phyloP scores from a whole-genome alignment of 2,113 vertebrate genomes.

The Phalacrocorax aristotelis region DNA sequence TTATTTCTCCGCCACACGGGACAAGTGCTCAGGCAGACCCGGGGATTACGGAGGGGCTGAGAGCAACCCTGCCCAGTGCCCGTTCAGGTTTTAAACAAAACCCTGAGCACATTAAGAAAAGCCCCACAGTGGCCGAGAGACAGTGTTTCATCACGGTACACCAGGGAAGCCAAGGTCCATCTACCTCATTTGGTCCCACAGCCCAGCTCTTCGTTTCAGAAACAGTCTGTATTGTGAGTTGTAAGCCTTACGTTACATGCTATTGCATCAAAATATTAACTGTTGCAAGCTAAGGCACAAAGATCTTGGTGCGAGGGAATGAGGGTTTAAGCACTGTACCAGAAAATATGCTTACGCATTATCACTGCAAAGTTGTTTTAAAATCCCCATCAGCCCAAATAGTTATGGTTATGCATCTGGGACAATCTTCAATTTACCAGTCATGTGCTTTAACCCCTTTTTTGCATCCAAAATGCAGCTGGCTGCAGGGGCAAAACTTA shows the following conservation, averaged over 20 bases:
- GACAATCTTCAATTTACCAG: background rate
- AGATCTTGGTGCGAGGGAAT: background rate
- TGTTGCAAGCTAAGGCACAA: background rate
- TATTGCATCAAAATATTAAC: background rate
- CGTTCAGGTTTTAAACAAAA: background rate
- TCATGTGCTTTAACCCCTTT: background rate
- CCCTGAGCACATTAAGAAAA: background rate
- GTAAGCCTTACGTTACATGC: background rate
- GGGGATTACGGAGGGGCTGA: background rate
- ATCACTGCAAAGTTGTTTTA: background rate
- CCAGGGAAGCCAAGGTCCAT: background rate
- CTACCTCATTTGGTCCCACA: background rate
- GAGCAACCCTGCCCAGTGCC: background rate
- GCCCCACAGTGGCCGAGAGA: background rate
- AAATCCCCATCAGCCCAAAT: background rate
- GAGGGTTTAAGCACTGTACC: background rate
- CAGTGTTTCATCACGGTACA: background rate
- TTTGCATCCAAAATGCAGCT: background rate
- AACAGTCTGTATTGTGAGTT: background rate
- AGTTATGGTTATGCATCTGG: background rate
- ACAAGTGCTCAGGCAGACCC: background rate
- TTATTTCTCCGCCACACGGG: rapidly evolving
- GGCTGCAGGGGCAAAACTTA: background rate
- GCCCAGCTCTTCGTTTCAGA: background rate
- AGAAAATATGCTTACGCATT: background rate